phyloP scores from a whole-genome alignment of 2,888 invertebrate genomes.

The Corbicula japonica region DNA sequence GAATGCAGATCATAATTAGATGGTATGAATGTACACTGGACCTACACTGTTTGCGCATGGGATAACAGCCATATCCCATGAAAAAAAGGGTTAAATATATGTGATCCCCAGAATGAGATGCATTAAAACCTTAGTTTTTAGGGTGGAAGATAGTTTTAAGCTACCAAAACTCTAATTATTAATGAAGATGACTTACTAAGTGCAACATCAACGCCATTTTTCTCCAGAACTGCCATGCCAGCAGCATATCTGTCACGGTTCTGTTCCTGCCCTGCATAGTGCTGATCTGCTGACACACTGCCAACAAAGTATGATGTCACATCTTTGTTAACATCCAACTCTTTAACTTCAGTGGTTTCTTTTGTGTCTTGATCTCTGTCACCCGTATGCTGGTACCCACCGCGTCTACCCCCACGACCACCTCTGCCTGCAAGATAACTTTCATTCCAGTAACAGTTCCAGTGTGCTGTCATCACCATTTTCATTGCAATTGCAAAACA shows the following conservation, averaged over 20 bases:
- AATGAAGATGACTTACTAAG: slow-evolving; percentile 84
- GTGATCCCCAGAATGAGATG: no score
- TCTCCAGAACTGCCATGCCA: slow-evolving; percentile 77
- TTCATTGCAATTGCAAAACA: no score
- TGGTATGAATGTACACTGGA: no score
- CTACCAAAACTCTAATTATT: no score
- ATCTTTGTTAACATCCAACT: slow-evolving; percentile 76
- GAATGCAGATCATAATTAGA: no score
- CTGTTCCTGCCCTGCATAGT: slow-evolving; percentile 78
- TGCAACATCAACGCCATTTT: slow-evolving; percentile 81
- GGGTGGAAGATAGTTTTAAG: no score
- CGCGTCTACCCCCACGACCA: slow-evolving; percentile 23
- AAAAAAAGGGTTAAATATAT: no score
- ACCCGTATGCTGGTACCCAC: slow-evolving; percentile 24
- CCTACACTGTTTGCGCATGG: no score
- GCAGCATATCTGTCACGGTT: slow-evolving; percentile 81
- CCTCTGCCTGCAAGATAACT: slow-evolving; percentile 8
- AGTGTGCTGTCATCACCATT: no score
- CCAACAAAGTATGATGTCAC: slow-evolving; percentile 81
- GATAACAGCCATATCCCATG: no score
- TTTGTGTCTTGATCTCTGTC: slow-evolving; percentile 33
- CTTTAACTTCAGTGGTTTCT: slow-evolving; percentile 41
- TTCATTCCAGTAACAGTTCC: background rate
- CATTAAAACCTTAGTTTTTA: no score
- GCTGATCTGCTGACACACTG: slow-evolving; percentile 79